These are phyloP conservation scores for Hedychridium roseum DNA, from an alignment of 2,888 invertebrate genomes.

Conservation along the genomic window DNA sequence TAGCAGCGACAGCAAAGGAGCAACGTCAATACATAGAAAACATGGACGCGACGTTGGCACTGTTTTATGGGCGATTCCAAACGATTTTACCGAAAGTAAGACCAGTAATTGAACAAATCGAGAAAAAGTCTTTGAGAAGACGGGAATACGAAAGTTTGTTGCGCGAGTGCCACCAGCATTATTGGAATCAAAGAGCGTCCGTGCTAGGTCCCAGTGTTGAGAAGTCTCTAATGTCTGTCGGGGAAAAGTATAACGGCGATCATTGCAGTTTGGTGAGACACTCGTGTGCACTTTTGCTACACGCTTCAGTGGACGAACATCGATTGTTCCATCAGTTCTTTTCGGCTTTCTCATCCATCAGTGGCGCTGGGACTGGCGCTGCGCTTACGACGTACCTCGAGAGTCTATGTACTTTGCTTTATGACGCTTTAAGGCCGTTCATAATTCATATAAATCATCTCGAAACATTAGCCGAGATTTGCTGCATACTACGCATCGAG, in stretches of 20 bases:
- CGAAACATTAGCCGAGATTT: slow-evolving; percentile 96
- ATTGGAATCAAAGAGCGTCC: slow-evolving; percentile 76
- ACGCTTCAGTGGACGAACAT: slow-evolving; percentile 94
- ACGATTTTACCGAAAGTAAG: slow-evolving; percentile 87
- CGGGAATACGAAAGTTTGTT: slow-evolving; percentile 81
- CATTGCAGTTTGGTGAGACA: slow-evolving; percentile 86
- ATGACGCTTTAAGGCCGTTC: slow-evolving; percentile 91
- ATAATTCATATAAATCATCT: slow-evolving; percentile 97
- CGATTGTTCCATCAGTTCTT: slow-evolving; percentile 93
- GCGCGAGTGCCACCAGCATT: slow-evolving; percentile 83
- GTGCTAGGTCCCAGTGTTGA: slow-evolving; percentile 68
- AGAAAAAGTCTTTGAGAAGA: slow-evolving; percentile 76
- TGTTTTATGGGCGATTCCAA: slow-evolving; percentile 95
- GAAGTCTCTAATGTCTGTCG: slow-evolving; percentile 54
- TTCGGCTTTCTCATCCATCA: slow-evolving; percentile 71
- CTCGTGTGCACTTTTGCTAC: slow-evolving; percentile 88
- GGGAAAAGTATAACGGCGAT: slow-evolving; percentile 72
- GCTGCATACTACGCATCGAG: slow-evolving; percentile 89
- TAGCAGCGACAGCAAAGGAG: no score
- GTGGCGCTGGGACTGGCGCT: no score
- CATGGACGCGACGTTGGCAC: slow-evolving; percentile 78
- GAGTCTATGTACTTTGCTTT: slow-evolving; percentile 84
- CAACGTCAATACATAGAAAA: no score
- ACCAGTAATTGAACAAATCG: slow-evolving; percentile 82
- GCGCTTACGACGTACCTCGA: slow-evolving; percentile 82